Base-by-base conservation (phyloP, 1,140 invertebrate genomes). In the Drosophila melanica region DNA sequence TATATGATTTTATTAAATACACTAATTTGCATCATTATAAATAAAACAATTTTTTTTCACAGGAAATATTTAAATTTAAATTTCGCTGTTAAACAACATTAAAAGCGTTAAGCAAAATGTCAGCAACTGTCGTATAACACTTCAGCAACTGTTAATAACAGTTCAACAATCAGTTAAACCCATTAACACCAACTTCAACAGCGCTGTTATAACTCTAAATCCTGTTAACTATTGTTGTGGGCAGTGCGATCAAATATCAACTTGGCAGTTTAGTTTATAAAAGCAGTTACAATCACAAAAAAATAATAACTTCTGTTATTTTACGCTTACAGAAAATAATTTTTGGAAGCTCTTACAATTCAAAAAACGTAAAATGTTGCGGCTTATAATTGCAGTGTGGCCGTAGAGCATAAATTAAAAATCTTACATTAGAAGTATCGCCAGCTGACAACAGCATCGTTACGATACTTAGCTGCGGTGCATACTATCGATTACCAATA, bases 81-180 rank as follows among this genome's bases (percentile, higher is more conserved):
- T 27, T 27, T 27, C 27, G 5, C 27, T 27, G 27, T 27, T 27
- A 27, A 27, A 27, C 3, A 27, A 27, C 27, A 27, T 27, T 27
- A 27, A 27, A 27, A 7, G 5, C 27, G 27, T 27, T 27, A 27
- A 1, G 8, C 33, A 9, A 35, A 10, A 35, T 10, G 9, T 9
- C 33, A 35, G 10, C 7, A 35, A 35, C 33, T 35, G 33, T 9
- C 9, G 10, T 10, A 41, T 41, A 41, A 41, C n/a, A 41, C 4
- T 41, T 41, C 3, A 6, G 4, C n/a, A 16, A 33, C 64, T 58
- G 53, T 48, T 58, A 57, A 45, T 27, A 18, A 18, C 44, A 30
- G 11, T 48, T 14, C 33, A 45, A 45, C 37, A 44, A 59, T 50
- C 30, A 59, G 54, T 59, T 50, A 59, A 59, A 20, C 1, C 7